Evolutionary conservation across 2,888 invertebrate species (phyloP).

Genomic region (Microdon myrmicae): DNA sequence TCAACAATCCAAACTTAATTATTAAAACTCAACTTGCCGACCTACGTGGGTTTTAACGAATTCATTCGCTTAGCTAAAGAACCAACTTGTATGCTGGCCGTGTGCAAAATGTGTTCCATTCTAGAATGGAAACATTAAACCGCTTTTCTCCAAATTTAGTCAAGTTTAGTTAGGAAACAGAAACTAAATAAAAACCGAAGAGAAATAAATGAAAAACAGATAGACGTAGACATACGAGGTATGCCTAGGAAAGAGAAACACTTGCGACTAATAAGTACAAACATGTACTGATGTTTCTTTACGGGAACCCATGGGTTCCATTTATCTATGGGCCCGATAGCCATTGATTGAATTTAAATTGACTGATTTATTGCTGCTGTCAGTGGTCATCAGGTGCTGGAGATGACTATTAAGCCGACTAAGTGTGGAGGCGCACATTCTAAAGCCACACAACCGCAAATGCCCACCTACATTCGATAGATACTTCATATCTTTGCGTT

Average conservation of each 20-base stretch:
- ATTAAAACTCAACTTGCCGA: constrained; percentile 10
- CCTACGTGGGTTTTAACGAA: constrained; percentile 29
- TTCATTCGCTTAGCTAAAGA: constrained; percentile 23
- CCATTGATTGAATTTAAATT: constrained; percentile 51
- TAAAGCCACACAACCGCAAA: constrained; percentile 44
- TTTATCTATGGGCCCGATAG: constrained; percentile 32
- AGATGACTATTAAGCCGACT: constrained; percentile 33
- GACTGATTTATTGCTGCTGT: constrained; percentile 46
- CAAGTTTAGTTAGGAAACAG: too few relatives aligned
- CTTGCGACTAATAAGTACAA: too few relatives aligned
- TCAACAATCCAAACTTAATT: constrained; percentile 13
- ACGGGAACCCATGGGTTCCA: constrained; percentile 1
- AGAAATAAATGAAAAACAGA: too few relatives aligned
- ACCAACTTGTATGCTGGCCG: neutral
- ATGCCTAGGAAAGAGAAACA: too few relatives aligned
- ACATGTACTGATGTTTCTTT: too few relatives aligned
- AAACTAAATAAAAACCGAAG: constrained; percentile 1
- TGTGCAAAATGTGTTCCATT: constrained; percentile 27
- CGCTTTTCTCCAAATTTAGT: constrained; percentile 20
- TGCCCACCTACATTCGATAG: constrained; percentile 32
- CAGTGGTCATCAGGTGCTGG: constrained; percentile 47
- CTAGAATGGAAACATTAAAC: constrained; percentile 22
- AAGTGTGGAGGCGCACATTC: constrained; percentile 39
- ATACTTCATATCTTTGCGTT: constrained; percentile 4
- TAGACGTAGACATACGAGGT: too few relatives aligned